Evolutionary conservation across 2,113 vertebrate species (phyloP), one percentile per base, ranked within the genome.

Genomic region (Siniperca chuatsi): DNA sequence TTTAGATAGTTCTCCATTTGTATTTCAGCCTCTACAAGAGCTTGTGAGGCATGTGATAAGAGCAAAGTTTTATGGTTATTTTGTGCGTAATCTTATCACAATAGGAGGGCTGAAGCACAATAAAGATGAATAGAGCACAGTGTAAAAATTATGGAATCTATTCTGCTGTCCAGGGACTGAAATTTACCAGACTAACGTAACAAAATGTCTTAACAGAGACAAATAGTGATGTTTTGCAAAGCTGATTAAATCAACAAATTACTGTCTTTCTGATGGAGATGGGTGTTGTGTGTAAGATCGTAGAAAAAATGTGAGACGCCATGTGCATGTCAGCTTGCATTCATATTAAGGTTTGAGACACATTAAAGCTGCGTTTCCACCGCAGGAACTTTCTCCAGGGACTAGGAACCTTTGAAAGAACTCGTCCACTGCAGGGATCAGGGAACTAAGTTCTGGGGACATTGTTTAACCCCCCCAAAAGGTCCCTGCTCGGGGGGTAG

Each of bases 301-400:
- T 21, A 21, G 42, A 35, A 72, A 12, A 62, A 75, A 60, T 37
- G 35, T 80, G 58, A 16, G 40, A 29, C 1, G 15, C n/a, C 68
- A 35, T 5, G 12, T 83, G 76, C n/a, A 35, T 73, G 76, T 87
- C 80, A 79, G 66, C n/a, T 78, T 66, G 18, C 23, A 66, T 79
- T 83, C 20, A 76, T 25, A 48, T 46, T 46, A 40, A 2, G 4
- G 37, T 48, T 58, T 40, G 70, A 61, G 25, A 15, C 16, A 55
- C 64, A 73, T 20, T 29, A 29, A 29, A 29, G 29, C 29, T 29
- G 29, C 29, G 29, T 29, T 29, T 29, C 29, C 29, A 29, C 29
- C 29, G 29, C 29, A 29, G 29, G 29, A 29, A 29, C 29, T 29
- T 29, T 29, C 29, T 1, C 29, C 29, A 29, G 29, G 29, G 29